Evolutionary conservation across 35 echinoderm and acorn worm genomes (phyloP), one percentile per base, ranked within the genome.

Genomic region (Hemicentrotus pulcherrimus): DNA sequence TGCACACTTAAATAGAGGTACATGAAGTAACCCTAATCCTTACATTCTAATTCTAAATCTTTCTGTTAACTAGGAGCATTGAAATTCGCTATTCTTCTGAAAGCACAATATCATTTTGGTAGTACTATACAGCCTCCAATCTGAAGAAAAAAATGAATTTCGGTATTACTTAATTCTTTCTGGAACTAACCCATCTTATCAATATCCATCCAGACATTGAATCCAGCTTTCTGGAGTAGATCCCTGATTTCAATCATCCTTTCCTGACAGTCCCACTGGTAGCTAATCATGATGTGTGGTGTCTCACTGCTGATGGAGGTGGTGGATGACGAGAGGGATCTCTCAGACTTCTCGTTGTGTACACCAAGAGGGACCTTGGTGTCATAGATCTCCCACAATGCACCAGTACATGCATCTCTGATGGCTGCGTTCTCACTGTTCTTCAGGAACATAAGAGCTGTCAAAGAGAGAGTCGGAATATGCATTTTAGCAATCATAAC

Each of bases 141-240:
- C 22, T 28, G 24, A n/a, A 28, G 24, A 78, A 78, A 78, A 22
- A 22, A 22, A 22, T n/a, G n/a, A 78, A 55, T 45, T 94, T 15
- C 31, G 41, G 15, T 47, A n/a, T 59, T 15, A n/a, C 7, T 78
- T 6, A 22, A 33, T 89, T 87, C 32, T 12, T 31, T 7, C 48
- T 50, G 19, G 31, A 12, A 61, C 97, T 90, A 78, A 99, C 98
- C 98, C 91, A 99, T 97, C 86, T 96, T 96, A 32, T 99, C 98
- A 46, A 99, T 92, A 94, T 99, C 98, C 96, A 99, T 99, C 98
- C 98, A 99, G 11, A 99, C 96, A 52, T 96, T 97, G 92, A 96
- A 99, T 5, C 97, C 97, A 47, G 95, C 95, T 10, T 60, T 86
- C 7, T 86, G 85, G 32, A 99, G 94, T 19, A 86, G 65, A 50